A percentile compares a stretch with the other conserved stretches of the same genome.
These are phyloP conservation scores for Drosophila neonasuta DNA, from an alignment of 2,888 invertebrate genomes.

Conservation along the genomic window DNA sequence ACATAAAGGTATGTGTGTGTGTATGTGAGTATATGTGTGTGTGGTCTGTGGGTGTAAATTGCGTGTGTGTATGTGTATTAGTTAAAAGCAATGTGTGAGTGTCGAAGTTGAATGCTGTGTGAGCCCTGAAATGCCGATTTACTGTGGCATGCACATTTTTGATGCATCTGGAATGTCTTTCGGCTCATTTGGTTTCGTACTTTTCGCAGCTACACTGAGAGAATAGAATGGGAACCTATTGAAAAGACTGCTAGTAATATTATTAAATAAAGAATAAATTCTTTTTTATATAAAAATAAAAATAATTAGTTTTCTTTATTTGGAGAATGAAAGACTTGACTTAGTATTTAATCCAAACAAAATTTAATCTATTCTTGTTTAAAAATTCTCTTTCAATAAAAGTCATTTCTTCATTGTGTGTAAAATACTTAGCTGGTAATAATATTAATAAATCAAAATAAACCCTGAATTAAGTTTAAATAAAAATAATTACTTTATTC, in stretches of 20 bases:
- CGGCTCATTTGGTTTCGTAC: slow-evolving; percentile 3
- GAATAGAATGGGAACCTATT: background rate
- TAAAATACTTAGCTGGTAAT: no score
- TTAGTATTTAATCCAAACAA: no score
- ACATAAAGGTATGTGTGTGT: slow-evolving; percentile 18
- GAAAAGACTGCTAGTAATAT: background rate
- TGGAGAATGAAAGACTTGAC: no score
- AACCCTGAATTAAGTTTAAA: no score
- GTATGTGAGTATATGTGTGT: background rate
- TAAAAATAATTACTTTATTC: no score
- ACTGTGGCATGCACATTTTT: slow-evolving; percentile 27
- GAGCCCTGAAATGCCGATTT: slow-evolving; percentile 8
- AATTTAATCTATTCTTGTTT: no score
- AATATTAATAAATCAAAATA: no score
- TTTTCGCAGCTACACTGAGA: slow-evolving; percentile 26
- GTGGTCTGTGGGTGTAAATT: background rate
- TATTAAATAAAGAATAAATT: no score
- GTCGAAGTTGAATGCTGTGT: background rate
- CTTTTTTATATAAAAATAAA: no score
- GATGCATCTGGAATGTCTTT: slow-evolving; percentile 10
- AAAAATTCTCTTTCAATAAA: no score
- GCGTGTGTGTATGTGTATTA: background rate
- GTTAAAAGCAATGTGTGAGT: slow-evolving; percentile 3
- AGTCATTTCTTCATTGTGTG: no score
- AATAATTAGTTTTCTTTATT: no score